Evolutionary conservation across 2,797 vertebrate genomes (phyloP), one percentile per base, ranked within the genome.

Genomic region (Strix occidentalis): DNA sequence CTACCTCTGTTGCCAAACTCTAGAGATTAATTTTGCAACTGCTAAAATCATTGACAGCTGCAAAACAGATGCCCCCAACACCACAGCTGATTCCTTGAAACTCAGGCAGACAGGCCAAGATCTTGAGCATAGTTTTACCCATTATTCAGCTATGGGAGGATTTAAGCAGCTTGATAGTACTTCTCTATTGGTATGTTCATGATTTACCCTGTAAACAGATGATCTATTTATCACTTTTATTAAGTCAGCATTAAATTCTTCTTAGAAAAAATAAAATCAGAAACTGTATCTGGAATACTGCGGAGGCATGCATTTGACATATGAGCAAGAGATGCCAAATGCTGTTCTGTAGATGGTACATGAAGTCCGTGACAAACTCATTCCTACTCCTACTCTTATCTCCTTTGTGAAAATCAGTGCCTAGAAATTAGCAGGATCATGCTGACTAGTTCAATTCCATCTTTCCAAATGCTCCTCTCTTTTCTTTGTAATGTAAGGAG

Each of bases 311-410:
- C 13, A 33, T 58, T 66, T 93, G 85, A 56, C 71, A 91, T 86
- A 91, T 78, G 77, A 95, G 79, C 83, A 85, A 88, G 83, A 86
- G 71, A 56, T 83, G 72, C 79, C 91, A 94, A 86, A 61, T 81
- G 85, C 72, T 92, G 50, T 31, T 95, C 87, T 7, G 31, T 33
- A 75, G 77, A 56, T 50, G 66, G 69, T 88, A 84, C 69, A 26
- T 13, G 48, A 75, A 94, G 58, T 79, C 81, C 25, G 0, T 79
- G 87, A 88, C 58, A 79, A 89, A 84, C 54, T 84, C 89, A 37
- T 84, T 51, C 86, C 84, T 60, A 63, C 90, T 96, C 90, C 80
- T 84, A 86, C 70, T 92, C 63, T 41, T 31, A 25, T 13, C 84
- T 95, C 50, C 71, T 66, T 24, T 72, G 23, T 41, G 79, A 63